Evolutionary conservation across 2,888 invertebrate species (phyloP), one percentile per base, ranked within the genome.

Genomic region (Cephus pygmeus): DNA sequence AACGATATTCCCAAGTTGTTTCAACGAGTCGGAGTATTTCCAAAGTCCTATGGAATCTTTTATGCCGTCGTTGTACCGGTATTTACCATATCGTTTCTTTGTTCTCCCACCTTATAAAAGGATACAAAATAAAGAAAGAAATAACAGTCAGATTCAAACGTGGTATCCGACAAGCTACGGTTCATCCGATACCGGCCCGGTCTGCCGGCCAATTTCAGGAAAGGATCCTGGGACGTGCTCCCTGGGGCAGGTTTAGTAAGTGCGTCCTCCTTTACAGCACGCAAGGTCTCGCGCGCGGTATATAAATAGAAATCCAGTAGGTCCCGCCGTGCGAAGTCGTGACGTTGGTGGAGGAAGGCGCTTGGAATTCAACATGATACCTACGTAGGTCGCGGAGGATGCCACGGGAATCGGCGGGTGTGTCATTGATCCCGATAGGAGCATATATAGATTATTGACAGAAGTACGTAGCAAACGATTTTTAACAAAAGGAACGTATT

Each of bases 281-380:
- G 76, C 36, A 40, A 76, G 86, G 86, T 84, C 87, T 87, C 83
- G 81, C 80, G 80, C 79, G 81, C 79, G 81, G 88, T 88, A 82
- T 89, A 89, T 89, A 89, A 89, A 89, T 89, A 89, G 89, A 89
- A 89, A 88, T 40, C 88, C 87, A 89, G 89, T 89, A 88, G 88
- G 87, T 89, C 87, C 88, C 88, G 89, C 87, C 86, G 88, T 40
- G 40, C 79, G 87, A 85, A 85, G 85, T 85, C 83, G 85, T 84
- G 87, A 69, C 75, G 76, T 15, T 40, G 77, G 71, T 71, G 30
- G 73, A 75, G 69, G 84, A 86, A 86, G 85, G 86, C 85, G 87
- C 87, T 87, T 89, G 89, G 89, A 87, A 89, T 89, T 89, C 87
- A 87, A 85, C 87, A 84, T 85, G 86, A 85, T 87, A 86, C 85